phyloP scores from a whole-genome alignment of 2,888 invertebrate genomes.

The Anodontia alba region DNA sequence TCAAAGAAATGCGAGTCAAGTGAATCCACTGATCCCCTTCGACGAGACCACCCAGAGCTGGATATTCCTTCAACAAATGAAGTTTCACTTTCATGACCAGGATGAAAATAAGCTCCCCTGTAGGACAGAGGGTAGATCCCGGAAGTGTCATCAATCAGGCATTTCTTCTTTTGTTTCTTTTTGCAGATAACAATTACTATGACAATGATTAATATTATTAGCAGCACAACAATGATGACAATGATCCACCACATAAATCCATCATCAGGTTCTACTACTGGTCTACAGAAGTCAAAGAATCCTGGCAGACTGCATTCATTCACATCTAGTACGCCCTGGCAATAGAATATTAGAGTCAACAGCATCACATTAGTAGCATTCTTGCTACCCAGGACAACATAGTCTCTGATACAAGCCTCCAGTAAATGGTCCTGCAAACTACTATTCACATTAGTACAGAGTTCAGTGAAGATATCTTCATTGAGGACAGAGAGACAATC shows the following conservation, averaged over 20 bases:
- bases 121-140: not conserved
- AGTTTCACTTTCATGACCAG: slow-evolving; percentile 22
- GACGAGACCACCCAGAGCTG: not conserved
- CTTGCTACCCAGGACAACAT: slow-evolving; percentile 38
- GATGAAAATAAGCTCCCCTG: not conserved
- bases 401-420: slow-evolving; percentile 70
- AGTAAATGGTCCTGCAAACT: slow-evolving; percentile 62
- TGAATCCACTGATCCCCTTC: slow-evolving; percentile 5
- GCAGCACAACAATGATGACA: slow-evolving; percentile 22
- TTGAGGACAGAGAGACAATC: slow-evolving; percentile 47
- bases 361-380: slow-evolving; percentile 46
- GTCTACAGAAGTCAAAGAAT: slow-evolving; percentile 69
- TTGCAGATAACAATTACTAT: slow-evolving; percentile 14
- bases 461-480: slow-evolving; percentile 38
- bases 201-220: slow-evolving; percentile 25
- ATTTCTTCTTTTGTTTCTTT: slow-evolving; percentile 29
- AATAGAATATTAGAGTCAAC: slow-evolving; percentile 63
- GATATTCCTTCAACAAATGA: slow-evolving; percentile 21
- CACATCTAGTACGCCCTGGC: slow-evolving; percentile 62
- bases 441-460: slow-evolving; percentile 48
- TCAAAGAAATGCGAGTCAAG: slow-evolving; percentile 32
- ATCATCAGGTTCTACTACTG: slow-evolving; percentile 14
- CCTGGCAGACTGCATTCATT: slow-evolving; percentile 65
- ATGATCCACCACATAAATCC: slow-evolving; percentile 31
- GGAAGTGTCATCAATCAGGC: not conserved